Base-by-base conservation (phyloP, 1,140 invertebrate genomes). In the Trichoplusia ni region DNA sequence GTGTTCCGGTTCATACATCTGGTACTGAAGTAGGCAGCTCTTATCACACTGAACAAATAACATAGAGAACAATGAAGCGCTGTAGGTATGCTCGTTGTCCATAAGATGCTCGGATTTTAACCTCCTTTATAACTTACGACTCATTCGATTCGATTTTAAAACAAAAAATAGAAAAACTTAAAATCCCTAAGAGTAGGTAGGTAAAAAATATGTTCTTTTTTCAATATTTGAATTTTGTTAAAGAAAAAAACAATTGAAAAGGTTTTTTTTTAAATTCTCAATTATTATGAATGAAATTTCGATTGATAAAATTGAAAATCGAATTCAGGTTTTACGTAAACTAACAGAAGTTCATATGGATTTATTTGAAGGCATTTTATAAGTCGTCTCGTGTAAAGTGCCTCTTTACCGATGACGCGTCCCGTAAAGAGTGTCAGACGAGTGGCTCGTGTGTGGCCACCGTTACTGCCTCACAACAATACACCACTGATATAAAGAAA, bases 401-500 rank as follows among this genome's bases (percentile, higher is more conserved):
- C 14, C 37, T 65, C 44, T 33, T 23, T 60, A 61, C 18, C 38
- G 54, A 56, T 69, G 75, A 68, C 73, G 64, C 70, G 59, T 44
- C 74, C 70, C 75, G 77, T 83, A 83, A 84, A 81, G 73, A 19
- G 46, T 65, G 68, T 63, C 60, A 42, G 35, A 62, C 40, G 74
- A 60, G 59, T 63, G 68, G 77, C 83, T 83, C 84, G 84, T 76
- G 87, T 90, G 87, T 90, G 87, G 87, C 75, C 87, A 80, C 77
- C 79, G 80, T 88, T 75, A 81, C 77, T 76, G 82, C 80, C 82
- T 46, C 73, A 61, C 79, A 85, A 90, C 86, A 90, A 90, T 90
- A 76, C 78, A 61, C 72, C 73, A 73, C 82, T 85, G 85, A 89
- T 90, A 89, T 83, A 90, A 90, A 90, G 85, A 89, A 90, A 90